These are phyloP conservation scores for Caenorhabditis sulstoni DNA, from an alignment of 2,888 invertebrate species.

Conservation along the genomic window DNA sequence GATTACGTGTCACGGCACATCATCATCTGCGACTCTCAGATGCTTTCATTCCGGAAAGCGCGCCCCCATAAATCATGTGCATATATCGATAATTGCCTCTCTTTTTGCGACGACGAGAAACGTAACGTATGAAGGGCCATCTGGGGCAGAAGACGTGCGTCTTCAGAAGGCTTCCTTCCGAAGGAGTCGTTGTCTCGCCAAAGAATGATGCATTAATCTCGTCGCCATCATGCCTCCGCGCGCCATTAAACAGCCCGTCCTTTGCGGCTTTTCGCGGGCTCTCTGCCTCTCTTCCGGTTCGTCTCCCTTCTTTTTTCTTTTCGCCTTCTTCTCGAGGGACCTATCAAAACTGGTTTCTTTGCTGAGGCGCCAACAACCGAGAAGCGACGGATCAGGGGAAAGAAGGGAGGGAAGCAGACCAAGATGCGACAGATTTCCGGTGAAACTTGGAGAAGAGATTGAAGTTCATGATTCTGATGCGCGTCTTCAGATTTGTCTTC, in stretches of 20 bases:
- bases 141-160: background rate
- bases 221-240: slow-evolving; percentile 37
- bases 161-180: slow-evolving; percentile 22
- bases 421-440: background rate
- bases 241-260: slow-evolving; percentile 50
- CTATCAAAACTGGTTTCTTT: slow-evolving; percentile 56
- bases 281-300: slow-evolving; percentile 24
- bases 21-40: slow-evolving; percentile 15
- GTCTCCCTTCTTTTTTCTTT: background rate
- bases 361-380: slow-evolving; percentile 14
- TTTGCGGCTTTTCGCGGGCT: slow-evolving; percentile 1
- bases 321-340: slow-evolving; percentile 41
- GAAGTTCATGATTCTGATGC: no score
- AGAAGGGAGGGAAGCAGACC: background rate
- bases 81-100: slow-evolving; percentile 31
- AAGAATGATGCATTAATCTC: slow-evolving; percentile 53
- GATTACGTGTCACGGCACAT: slow-evolving; percentile 13
- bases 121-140: no score
- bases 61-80: slow-evolving; percentile 31
- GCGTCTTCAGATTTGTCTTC: background rate
- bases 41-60: background rate
- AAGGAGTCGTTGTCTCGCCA: background rate
- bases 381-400: slow-evolving; percentile 2
- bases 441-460: no score
- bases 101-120: background rate